These are phyloP conservation scores for Proales similis DNA, from an alignment of 1,140 invertebrate species.

Conservation along the genomic window DNA sequence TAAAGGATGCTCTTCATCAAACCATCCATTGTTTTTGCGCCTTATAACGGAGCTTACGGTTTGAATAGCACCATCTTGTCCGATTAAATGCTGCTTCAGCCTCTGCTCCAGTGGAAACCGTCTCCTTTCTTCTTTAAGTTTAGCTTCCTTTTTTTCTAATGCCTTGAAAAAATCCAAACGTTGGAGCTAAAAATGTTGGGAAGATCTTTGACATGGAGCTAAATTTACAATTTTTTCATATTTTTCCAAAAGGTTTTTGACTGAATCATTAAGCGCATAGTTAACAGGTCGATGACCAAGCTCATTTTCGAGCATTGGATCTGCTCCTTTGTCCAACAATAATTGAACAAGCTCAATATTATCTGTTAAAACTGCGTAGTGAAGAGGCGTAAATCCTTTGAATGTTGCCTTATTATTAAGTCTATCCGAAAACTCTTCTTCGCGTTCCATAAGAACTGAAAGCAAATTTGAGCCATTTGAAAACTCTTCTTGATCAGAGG, in stretches of 20 bases:
- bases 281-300: conserved; percentile 68
- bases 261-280: conserved; percentile 57
- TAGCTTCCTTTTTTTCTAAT: conserved; percentile 55
- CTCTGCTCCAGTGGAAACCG: conserved; percentile 79
- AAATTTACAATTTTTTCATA: conserved; percentile 48
- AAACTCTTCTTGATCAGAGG: not conserved
- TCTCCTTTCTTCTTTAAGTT: conserved; percentile 71
- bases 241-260: conserved; percentile 53
- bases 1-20: conserved; percentile 81
- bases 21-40: conserved; percentile 80
- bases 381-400: conserved; percentile 75
- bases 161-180: conserved; percentile 40
- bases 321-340: conserved; percentile 55
- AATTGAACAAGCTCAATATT: conserved; percentile 57
- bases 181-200: not conserved
- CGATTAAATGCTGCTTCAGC: conserved; percentile 74
- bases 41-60: conserved; percentile 76
- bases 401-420: conserved; percentile 68
- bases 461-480: conserved; percentile 39
- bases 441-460: conserved; percentile 62
- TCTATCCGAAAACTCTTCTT: conserved; percentile 70
- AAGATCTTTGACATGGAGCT: not conserved
- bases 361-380: conserved; percentile 76
- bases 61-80: conserved; percentile 77
- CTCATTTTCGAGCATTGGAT: conserved; percentile 62